phyloP scores from a whole-genome alignment of 2,888 invertebrate genomes.

The Bombyx huttoni region DNA sequence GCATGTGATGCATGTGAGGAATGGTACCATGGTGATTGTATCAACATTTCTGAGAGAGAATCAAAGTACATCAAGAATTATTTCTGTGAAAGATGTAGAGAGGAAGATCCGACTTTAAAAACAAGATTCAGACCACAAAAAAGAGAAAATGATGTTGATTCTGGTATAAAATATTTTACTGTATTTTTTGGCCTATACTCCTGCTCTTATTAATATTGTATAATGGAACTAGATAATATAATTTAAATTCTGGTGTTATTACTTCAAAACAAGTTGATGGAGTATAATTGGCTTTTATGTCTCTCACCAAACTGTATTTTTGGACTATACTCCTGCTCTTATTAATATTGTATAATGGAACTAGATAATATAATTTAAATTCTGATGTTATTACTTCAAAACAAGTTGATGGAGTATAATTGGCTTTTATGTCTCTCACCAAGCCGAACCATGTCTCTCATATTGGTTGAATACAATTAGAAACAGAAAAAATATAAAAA shows the following conservation, averaged over 20 bases:
- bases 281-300: no score
- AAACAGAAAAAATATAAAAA: no score
- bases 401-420: no score
- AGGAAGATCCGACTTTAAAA: conserved; percentile 85
- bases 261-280: no score
- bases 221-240: background rate
- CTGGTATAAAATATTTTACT: conserved; percentile 22
- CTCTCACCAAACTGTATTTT: background rate
- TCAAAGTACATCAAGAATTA: conserved; percentile 95
- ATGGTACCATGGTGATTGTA: conserved; percentile 99
- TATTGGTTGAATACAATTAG: no score
- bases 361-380: background rate
- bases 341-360: conserved; percentile 1
- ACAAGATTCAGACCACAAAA: conserved; percentile 70
- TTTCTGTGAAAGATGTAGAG: conserved; percentile 88
- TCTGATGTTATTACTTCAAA: background rate
- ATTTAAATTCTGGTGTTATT: conserved; percentile 1
- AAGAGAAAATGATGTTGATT: conserved; percentile 56
- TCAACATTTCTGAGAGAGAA: conserved; percentile 93
- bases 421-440: no score
- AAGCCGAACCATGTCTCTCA: no score
- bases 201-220: background rate
- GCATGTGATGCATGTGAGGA: conserved; percentile 98
- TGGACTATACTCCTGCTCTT: background rate
- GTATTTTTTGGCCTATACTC: background rate